A percentile compares a stretch with the other conserved stretches of the same genome.
Conservation (phyloP, 2,888 invertebrate species). For the Sarcophaga caerulescens region DNA sequence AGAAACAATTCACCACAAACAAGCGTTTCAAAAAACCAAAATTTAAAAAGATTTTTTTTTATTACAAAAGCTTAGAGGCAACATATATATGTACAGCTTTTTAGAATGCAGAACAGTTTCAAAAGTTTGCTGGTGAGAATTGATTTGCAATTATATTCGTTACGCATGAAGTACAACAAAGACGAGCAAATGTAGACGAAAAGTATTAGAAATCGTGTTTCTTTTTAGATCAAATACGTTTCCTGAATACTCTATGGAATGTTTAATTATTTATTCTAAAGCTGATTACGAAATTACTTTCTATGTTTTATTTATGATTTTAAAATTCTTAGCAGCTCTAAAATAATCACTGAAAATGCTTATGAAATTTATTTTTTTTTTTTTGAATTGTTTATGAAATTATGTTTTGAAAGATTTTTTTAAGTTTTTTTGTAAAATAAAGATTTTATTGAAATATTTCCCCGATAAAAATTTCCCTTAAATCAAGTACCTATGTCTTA, state of each 20-base stretch:
- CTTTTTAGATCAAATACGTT: neutral
- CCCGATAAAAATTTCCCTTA: too few relatives aligned
- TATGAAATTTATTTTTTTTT: too few relatives aligned
- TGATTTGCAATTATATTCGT: slow-evolving; percentile 50
- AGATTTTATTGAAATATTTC: too few relatives aligned
- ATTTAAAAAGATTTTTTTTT: neutral
- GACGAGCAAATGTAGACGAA: neutral
- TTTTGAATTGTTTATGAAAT: too few relatives aligned
- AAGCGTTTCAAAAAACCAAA: neutral
- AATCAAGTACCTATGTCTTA: too few relatives aligned
- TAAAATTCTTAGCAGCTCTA: neutral
- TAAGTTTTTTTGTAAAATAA: too few relatives aligned
- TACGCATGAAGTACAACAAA: slow-evolving; percentile 27
- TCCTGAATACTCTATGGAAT: neutral
- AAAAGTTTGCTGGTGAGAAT: slow-evolving; percentile 21
- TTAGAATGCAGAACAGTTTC: slow-evolving; percentile 3
- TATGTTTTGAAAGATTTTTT: too few relatives aligned
- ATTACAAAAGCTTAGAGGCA: neutral
- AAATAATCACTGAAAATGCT: too few relatives aligned
- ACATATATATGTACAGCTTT: neutral
- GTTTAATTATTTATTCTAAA: slow-evolving; percentile 5
- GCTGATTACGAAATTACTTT: neutral
- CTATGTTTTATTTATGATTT: neutral
- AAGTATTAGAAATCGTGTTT: neutral
- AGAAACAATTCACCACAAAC: neutral